Evolutionary conservation across 2,888 invertebrate genomes (phyloP), one percentile per base, ranked within the genome.

Genomic region (Oligia fasciuncula): DNA sequence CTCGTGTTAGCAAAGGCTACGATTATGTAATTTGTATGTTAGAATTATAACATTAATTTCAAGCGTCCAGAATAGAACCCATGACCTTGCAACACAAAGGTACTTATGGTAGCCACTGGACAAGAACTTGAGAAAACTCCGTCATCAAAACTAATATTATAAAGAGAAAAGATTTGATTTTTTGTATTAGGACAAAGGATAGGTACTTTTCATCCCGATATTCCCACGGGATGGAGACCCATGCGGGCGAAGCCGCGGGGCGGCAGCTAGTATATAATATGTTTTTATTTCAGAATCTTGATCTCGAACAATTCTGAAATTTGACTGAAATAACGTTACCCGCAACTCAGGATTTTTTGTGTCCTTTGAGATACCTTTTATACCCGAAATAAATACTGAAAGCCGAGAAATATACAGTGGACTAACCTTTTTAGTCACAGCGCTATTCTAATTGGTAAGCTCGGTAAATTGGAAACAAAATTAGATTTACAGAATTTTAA

Each of bases 21-120:
- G 70, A 84, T 84, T 84, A 86, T 84, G 70, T 84, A 79, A 84
- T 84, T 84, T 86, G 86, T 86, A 73, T 86, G 83, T 73, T 76
- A 79, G 84, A 76, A 84, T 86, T 85, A 85, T 76, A 76, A 79
- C 71, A 79, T 86, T 83, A 74, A 76, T 86, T 74, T 70, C 70
- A 71, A 74, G 54, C 49, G 69, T 49, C 51, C 11, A 19, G 63
- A 79, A 73, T 82, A 63, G 70, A 40, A 83, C 13, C 66, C 57
- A 51, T 79, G 86, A 83, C 84, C 84, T 84, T 84, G 83, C 23
- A 35, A 29, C 17, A 29, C 40, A 40, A 0, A 46, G 17, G 17
- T 40, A 17, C 17, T 65, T 57, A 8, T 65, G 5, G 29, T 80
- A 66, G 11, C 23, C 54, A 57, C 4, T 62, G 60, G 23, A 0